Percentiles rank a stretch among this genome's conserved stretches.
Conservation (phyloP, 2,888 invertebrate species). For the Drosophila quasianomalipes region DNA sequence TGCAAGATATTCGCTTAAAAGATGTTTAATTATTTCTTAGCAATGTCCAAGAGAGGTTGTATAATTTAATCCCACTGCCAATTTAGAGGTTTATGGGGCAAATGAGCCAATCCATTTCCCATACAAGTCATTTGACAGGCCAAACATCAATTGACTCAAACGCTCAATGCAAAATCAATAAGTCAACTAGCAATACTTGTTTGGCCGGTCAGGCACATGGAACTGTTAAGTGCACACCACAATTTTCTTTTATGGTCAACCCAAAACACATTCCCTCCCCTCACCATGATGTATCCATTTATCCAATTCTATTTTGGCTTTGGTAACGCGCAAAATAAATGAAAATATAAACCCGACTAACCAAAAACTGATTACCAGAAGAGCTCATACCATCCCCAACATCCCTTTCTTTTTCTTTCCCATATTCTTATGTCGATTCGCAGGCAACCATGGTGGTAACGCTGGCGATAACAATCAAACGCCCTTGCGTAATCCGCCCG, state of each 20-base stretch:
- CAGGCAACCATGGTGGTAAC: conserved; percentile 75
- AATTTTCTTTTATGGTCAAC: conserved; percentile 65
- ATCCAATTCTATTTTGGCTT: conserved; percentile 58
- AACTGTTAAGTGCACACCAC: conserved; percentile 68
- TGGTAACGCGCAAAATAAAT: conserved; percentile 70
- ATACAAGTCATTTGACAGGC: conserved; percentile 1
- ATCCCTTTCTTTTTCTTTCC: conserved; percentile 8
- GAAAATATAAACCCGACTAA: conserved; percentile 79
- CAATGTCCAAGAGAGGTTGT: not conserved
- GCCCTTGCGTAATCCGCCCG: conserved; percentile 85
- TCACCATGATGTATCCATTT: conserved; percentile 31
- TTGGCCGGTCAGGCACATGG: conserved; percentile 1
- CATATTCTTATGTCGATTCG: conserved; percentile 29
- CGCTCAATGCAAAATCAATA: conserved; percentile 47
- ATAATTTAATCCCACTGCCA: conserved; percentile 18
- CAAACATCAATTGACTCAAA: conserved; percentile 36
- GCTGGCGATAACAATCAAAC: conserved; percentile 85
- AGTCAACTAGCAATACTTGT: conserved; percentile 32
- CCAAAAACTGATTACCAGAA: conserved; percentile 76
- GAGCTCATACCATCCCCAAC: conserved; percentile 29
- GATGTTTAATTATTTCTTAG: not conserved
- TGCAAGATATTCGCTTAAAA: not conserved
- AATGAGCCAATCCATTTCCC: conserved; percentile 6
- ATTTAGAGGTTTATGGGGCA: conserved; percentile 10
- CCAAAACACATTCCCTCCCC: not conserved